A percentile compares a stretch with the other conserved stretches of the same genome.
Evolutionary conservation across 2,113 vertebrate species (phyloP).

Genomic region (Hyla sarda): DNA sequence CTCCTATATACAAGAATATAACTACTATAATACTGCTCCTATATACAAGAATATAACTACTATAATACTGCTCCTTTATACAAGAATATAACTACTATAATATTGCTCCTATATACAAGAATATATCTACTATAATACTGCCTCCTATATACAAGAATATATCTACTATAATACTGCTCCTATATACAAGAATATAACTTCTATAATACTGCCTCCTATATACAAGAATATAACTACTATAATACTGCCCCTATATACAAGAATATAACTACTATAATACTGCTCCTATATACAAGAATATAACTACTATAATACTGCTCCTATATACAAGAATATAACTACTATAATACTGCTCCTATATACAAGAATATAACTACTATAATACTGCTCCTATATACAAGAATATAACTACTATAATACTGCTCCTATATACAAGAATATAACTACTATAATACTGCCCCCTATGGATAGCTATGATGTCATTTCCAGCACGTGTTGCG

Average conservation of each 20-base stretch:
- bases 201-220: not conserved
- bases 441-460: conserved; percentile 16
- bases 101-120: not conserved
- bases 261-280: conserved; percentile 6
- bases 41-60: conserved; percentile 6
- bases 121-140: conserved; percentile 9
- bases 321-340: not conserved
- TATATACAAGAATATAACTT: conserved; percentile 5
- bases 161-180: conserved; percentile 2
- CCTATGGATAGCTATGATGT: too few relatives aligned
- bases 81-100: not conserved
- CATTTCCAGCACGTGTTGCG: too few relatives aligned
- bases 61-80: not conserved
- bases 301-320: not conserved
- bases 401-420: conserved; percentile 12
- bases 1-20: too few relatives aligned
- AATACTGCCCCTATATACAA: not conserved
- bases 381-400: not conserved
- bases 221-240: too few relatives aligned
- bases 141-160: not conserved
- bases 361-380: conserved; percentile 6
- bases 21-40: too few relatives aligned
- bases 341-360: not conserved
- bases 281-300: not conserved
- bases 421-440: not conserved